These are phyloP conservation scores for Xestia ashworthii DNA, from an alignment of 2,888 invertebrate genomes.

Conservation along the genomic window DNA sequence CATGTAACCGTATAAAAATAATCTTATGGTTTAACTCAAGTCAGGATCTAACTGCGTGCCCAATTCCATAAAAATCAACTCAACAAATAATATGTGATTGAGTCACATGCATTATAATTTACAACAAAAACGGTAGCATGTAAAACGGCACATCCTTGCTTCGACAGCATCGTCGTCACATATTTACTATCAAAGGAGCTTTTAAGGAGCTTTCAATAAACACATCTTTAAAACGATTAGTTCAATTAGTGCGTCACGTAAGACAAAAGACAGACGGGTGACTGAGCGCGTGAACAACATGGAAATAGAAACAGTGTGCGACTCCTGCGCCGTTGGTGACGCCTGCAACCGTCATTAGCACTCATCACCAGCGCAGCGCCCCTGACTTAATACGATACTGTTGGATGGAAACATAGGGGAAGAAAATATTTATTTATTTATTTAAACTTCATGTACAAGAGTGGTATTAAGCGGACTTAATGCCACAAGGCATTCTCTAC, in stretches of 20 bases:
- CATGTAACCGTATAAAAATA: neutral
- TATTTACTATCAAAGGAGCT: neutral
- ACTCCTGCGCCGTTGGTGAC: constrained; percentile 20
- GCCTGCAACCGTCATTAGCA: constrained; percentile 60
- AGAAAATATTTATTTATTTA: too few relatives aligned
- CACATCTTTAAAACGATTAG: constrained; percentile 22
- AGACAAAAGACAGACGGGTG: constrained; percentile 59
- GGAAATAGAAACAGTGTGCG: constrained; percentile 48
- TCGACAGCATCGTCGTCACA: neutral
- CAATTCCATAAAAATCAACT: neutral
- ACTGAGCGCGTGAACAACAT: constrained; percentile 49
- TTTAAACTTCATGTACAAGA: too few relatives aligned
- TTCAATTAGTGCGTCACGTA: constrained; percentile 28
- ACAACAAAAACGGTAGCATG: neutral
- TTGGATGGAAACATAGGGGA: constrained; percentile 38
- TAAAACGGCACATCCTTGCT: neutral
- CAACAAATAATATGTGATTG: neutral
- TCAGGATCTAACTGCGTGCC: neutral
- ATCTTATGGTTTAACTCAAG: neutral
- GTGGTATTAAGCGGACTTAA: too few relatives aligned
- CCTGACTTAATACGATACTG: constrained; percentile 6
- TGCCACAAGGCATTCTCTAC: too few relatives aligned
- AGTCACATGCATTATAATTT: neutral
- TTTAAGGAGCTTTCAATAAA: constrained; percentile 13
- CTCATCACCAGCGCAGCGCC: constrained; percentile 27